Evolutionary conservation across 2,888 invertebrate species (phyloP), one percentile per base, ranked within the genome.

Genomic region (Agrochola lota): DNA sequence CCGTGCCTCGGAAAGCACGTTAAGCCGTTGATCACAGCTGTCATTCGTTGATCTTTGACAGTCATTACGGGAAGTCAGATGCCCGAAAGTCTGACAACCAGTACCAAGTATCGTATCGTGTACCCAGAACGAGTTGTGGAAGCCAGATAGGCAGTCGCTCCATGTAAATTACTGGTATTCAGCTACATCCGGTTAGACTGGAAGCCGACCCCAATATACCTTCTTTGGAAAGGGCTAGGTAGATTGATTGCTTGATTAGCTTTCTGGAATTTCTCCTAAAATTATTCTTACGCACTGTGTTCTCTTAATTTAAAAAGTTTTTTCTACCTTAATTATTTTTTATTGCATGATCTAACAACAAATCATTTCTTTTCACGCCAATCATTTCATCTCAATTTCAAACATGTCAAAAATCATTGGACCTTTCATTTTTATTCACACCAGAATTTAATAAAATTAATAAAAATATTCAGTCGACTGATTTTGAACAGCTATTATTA

Each of bases 401-500:
- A 68, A 72, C 72, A 60, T 52, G 40, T 75, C 72, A 83, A 86
- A 60, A 76, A 20, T 72, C 66, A 74, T 30, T 70, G 71, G 70
- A 68, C 52, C 64, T 26, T 43, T 9, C 43, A 49, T 12, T 71
- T 66, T 71, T 68, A 71, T 75, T 77, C 74, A 72, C 71, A 60
- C 30, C 55, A 78, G 6, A 49, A 49, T 49, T 17, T 49, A 17
- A 23, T 8, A 68, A 46, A 52, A 76, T 62, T 40, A 52, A 57
- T 40, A n/a, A 57, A 76, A 70, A 64, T 59, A 60, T 81, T 72
- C 72, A 75, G 66, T 17, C 63, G 74, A 80, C 63, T 80, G 78
- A 78, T 74, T 88, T 81, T 78, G 66, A 78, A 85, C 40, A 71
- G 68, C 68, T 71, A 77, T 76, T 80, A 87, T 81, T 71, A 80